These are phyloP conservation scores for Syrmaticus mikado DNA, from an alignment of 2,113 vertebrate species.

Conservation along the genomic window DNA sequence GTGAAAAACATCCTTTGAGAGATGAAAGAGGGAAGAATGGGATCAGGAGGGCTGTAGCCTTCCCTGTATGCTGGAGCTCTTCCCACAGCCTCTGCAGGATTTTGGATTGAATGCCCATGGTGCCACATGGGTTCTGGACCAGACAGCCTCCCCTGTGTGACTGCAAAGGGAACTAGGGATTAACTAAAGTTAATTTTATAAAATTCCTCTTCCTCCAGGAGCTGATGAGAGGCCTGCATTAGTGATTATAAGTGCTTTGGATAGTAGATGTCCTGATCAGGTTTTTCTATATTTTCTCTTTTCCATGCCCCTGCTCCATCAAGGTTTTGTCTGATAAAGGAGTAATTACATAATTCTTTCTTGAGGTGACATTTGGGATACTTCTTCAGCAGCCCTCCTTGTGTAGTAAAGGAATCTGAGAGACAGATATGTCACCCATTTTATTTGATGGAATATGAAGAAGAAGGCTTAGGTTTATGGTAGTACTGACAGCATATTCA, in stretches of 20 bases:
- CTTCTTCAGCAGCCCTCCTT: not conserved
- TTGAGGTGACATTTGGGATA: not conserved
- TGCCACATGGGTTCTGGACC: not conserved
- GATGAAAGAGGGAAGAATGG: rapidly evolving
- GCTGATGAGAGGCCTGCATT: not conserved
- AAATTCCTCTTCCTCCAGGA: not conserved
- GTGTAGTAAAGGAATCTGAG: not conserved
- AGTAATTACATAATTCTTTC: not conserved
- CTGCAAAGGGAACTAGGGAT: rapidly evolving
- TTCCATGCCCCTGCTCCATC: not conserved
- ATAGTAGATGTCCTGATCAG: not conserved
- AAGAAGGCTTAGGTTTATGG: not conserved
- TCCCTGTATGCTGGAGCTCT: not conserved
- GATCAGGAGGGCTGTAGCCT: not conserved
- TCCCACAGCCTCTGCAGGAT: not conserved
- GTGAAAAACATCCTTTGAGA: not conserved
- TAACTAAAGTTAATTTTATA: not conserved
- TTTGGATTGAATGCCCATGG: rapidly evolving
- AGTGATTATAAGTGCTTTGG: not conserved
- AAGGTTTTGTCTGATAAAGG: not conserved
- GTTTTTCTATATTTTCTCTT: not conserved
- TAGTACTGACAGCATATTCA: not conserved
- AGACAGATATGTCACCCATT: not conserved
- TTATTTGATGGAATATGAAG: not conserved
- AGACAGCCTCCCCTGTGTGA: not conserved